Conservation (phyloP, 2,113 vertebrate genomes). For the Phalacrocorax pelagicus region DNA sequence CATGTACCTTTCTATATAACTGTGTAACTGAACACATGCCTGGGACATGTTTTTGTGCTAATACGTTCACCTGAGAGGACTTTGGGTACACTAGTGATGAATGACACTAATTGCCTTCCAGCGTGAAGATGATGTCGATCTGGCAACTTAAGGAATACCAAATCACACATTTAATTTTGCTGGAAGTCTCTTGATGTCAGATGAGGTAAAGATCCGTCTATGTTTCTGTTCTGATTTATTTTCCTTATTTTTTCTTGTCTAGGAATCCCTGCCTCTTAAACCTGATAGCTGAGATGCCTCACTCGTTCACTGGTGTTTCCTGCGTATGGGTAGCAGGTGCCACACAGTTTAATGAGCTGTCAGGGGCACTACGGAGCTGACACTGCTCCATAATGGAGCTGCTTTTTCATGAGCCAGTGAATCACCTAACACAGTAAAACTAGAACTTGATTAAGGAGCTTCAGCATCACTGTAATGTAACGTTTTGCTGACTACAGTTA, state of each 20-base stretch:
- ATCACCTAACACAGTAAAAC: slow-evolving; percentile 1
- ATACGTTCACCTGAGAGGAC: not conserved
- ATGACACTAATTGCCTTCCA: not conserved
- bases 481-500: not conserved
- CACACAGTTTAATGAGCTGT: slow-evolving; percentile 25
- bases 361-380: not conserved
- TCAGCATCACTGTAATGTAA: not conserved
- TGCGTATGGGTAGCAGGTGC: slow-evolving; percentile 4
- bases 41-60: not conserved
- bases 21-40: not conserved
- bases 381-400: not conserved
- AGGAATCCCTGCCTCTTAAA: not conserved
- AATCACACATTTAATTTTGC: not conserved
- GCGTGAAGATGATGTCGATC: not conserved
- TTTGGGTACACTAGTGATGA: not conserved
- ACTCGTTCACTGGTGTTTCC: not conserved
- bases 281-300: not conserved
- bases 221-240: not conserved
- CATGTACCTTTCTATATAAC: not conserved
- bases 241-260: not conserved
- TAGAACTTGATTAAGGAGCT: slow-evolving; percentile 27
- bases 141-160: not conserved
- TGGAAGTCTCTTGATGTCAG: not conserved
- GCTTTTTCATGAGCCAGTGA: slow-evolving; percentile 8
- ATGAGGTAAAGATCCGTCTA: not conserved